A percentile compares a stretch with the other conserved stretches of the same genome.
Evolutionary conservation across 1,140 invertebrate genomes (phyloP).

Genomic region (Camponotus vicinus): DNA sequence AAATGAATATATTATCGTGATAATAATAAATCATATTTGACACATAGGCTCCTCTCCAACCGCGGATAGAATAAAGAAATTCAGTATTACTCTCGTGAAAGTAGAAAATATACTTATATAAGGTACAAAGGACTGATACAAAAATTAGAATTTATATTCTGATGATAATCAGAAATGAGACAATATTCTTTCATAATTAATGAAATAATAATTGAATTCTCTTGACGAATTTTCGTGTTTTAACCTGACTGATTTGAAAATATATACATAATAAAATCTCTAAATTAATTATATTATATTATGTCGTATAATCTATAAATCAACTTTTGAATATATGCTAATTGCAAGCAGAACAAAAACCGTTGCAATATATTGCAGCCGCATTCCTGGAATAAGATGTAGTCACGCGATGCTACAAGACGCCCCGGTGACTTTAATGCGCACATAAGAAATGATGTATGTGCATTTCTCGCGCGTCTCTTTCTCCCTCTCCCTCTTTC

Average conservation of each 20-base stretch:
- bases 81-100: neutral
- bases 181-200: too few relatives aligned
- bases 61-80: neutral
- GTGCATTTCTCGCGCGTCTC: conserved; percentile 18
- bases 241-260: neutral
- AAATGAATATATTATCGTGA: neutral
- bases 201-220: neutral
- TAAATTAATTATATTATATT: neutral
- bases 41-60: neutral
- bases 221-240: neutral
- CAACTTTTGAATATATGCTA: conserved; percentile 1
- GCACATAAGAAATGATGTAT: conserved; percentile 25
- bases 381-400: conserved; percentile 24
- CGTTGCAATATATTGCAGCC: neutral
- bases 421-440: conserved; percentile 50
- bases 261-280: neutral
- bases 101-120: neutral
- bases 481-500: too few relatives aligned
- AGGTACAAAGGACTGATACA: neutral
- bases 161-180: neutral
- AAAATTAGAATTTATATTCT: neutral
- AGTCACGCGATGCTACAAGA: conserved; percentile 15
- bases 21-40: conserved; percentile 11
- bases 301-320: neutral
- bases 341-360: neutral